A percentile compares a stretch with the other conserved stretches of the same genome.
These are phyloP conservation scores for Climacteris rufus DNA, from an alignment of 2,113 vertebrate species.

Conservation along the genomic window DNA sequence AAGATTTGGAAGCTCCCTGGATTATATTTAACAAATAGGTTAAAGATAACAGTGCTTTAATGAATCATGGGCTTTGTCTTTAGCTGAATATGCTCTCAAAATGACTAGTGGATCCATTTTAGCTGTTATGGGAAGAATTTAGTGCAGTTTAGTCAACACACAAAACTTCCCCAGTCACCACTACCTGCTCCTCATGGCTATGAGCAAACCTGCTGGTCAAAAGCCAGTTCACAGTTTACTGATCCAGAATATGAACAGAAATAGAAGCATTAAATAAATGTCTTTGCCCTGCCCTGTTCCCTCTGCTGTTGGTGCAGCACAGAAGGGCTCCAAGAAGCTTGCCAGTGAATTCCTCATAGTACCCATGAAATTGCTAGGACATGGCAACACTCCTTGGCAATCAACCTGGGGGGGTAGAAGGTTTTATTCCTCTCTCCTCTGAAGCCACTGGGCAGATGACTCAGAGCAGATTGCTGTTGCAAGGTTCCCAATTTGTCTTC, in stretches of 20 bases:
- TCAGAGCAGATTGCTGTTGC: background rate
- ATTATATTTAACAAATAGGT: background rate
- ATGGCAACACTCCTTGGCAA: background rate
- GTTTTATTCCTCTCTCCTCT: background rate
- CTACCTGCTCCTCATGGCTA: background rate
- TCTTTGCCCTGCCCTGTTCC: background rate
- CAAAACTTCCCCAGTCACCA: background rate
- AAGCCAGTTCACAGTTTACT: background rate
- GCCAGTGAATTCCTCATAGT: background rate
- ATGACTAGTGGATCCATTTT: background rate
- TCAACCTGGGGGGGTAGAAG: background rate
- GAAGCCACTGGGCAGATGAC: background rate
- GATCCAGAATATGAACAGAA: background rate
- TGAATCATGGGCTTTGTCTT: background rate
- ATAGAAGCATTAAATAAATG: background rate
- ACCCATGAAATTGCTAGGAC: background rate
- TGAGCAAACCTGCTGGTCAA: background rate
- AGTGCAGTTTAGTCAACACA: background rate
- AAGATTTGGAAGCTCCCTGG: background rate
- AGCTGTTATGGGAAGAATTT: background rate
- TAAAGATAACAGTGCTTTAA: background rate
- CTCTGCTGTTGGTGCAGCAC: background rate
- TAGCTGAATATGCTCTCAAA: background rate
- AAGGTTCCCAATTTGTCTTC: background rate
- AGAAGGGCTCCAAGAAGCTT: background rate